Evolutionary conservation across 2,888 invertebrate species (phyloP).

Genomic region (Parnassius glacialis): DNA sequence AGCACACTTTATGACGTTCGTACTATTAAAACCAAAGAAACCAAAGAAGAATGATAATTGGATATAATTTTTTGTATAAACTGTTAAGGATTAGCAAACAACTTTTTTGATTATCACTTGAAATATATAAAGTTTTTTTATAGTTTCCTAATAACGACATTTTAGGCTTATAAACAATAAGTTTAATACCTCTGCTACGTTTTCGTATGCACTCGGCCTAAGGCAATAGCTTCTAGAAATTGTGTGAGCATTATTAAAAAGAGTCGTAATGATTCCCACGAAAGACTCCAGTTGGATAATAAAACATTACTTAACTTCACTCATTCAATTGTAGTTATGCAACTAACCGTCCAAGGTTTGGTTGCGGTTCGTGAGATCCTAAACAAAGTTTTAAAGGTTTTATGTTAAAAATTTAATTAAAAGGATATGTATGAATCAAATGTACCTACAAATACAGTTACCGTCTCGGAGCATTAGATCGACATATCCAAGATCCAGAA

Average conservation of each 20-base stretch:
- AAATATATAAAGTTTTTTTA: no score
- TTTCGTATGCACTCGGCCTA: conserved; percentile 8
- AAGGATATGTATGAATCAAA: conserved; percentile 2
- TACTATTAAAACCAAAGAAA: no score
- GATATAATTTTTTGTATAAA: no score
- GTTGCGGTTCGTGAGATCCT: conserved; percentile 41
- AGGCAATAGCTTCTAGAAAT: conserved; percentile 16
- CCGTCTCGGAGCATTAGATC: no score
- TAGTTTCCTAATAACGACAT: no score
- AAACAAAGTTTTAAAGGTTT: conserved; percentile 15
- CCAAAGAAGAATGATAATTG: no score
- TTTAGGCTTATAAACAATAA: no score
- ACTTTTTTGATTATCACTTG: no score
- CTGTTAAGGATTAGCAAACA: no score
- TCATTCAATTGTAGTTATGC: conserved; percentile 62
- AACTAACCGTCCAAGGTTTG: conserved; percentile 57
- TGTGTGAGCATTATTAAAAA: conserved; percentile 26
- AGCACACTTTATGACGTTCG: no score
- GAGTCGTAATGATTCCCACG: conserved; percentile 57
- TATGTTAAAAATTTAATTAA: background rate
- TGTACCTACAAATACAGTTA: background rate
- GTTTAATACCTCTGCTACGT: no score
- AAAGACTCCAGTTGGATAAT: conserved; percentile 59
- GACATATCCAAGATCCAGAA: no score
- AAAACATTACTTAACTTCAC: conserved; percentile 65